These are phyloP conservation scores for Ips nitidus DNA, from an alignment of 1,140 invertebrate genomes.

Conservation along the genomic window DNA sequence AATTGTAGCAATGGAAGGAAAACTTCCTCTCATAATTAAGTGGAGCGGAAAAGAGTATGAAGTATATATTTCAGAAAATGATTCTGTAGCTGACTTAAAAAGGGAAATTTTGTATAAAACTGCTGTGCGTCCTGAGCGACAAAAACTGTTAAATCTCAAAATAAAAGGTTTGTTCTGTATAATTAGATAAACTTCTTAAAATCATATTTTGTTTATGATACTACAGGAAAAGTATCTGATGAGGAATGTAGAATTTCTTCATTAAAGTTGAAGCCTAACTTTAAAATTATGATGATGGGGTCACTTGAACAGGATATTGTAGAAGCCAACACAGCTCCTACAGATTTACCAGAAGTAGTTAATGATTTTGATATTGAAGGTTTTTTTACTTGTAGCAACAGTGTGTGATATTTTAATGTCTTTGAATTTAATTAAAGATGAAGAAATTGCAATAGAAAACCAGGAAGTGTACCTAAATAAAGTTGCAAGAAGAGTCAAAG, in stretches of 20 bases:
- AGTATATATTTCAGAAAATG: constrained; percentile 68
- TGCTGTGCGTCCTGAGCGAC: constrained; percentile 81
- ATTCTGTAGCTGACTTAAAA: constrained; percentile 79
- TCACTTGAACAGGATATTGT: constrained; percentile 90
- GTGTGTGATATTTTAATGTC: background rate
- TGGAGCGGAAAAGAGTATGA: constrained; percentile 89
- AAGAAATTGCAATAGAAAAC: constrained; percentile 83
- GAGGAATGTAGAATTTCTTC: constrained; percentile 71
- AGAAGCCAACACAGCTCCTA: constrained; percentile 74
- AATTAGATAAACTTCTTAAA: background rate
- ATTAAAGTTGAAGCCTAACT: constrained; percentile 80
- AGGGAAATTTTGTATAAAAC: constrained; percentile 77
- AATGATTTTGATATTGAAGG: constrained; percentile 27
- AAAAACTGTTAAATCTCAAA: constrained; percentile 92
- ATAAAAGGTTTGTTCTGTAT: constrained; percentile 69
- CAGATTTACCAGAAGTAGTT: constrained; percentile 55
- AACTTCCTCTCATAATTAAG: constrained; percentile 66
- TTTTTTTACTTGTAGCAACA: background rate
- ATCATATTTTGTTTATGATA: background rate
- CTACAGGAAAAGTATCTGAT: constrained; percentile 75
- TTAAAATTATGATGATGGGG: constrained; percentile 97
- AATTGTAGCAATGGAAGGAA: constrained; percentile 32
- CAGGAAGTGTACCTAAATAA: constrained; percentile 68
- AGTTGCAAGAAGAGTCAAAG: constrained; percentile 80
- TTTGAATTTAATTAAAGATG: constrained; percentile 57